Evolutionary conservation across 2,113 vertebrate species (phyloP).

Genomic region (Eonycteris spelaea): DNA sequence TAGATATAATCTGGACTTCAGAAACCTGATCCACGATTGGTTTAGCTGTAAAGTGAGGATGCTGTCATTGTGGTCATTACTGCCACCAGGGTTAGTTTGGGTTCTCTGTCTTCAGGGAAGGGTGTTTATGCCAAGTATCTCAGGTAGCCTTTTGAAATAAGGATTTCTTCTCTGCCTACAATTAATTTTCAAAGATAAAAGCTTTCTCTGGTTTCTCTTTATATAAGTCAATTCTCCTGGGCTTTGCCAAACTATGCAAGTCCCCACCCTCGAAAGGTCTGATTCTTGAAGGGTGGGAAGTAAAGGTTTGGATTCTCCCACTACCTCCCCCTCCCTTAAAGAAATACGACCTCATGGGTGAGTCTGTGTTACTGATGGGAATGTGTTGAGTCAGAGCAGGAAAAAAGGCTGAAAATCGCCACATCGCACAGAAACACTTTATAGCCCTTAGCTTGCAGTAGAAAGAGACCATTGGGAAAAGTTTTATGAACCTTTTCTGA

Average conservation of each 20-base stretch:
- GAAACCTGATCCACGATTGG: background rate
- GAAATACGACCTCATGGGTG: background rate
- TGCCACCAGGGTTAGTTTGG: background rate
- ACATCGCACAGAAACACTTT: background rate
- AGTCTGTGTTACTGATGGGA: background rate
- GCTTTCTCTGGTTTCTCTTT: background rate
- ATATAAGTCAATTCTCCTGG: background rate
- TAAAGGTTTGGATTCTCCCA: background rate
- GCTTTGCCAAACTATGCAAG: background rate
- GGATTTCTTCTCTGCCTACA: background rate
- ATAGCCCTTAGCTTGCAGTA: background rate
- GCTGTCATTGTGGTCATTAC: background rate
- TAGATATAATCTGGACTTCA: background rate
- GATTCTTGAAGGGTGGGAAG: background rate
- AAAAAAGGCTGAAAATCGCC: background rate
- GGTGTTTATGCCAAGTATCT: background rate
- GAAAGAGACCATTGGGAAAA: background rate
- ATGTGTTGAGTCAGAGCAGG: background rate
- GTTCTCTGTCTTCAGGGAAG: background rate
- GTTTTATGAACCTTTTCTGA: background rate
- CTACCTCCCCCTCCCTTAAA: background rate
- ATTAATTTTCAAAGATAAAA: slow-evolving; percentile 7
- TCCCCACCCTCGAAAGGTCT: background rate
- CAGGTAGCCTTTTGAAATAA: background rate
- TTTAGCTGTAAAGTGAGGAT: background rate